phyloP scores from a whole-genome alignment of 2,888 invertebrate genomes.

The Ennomos quercinarius region DNA sequence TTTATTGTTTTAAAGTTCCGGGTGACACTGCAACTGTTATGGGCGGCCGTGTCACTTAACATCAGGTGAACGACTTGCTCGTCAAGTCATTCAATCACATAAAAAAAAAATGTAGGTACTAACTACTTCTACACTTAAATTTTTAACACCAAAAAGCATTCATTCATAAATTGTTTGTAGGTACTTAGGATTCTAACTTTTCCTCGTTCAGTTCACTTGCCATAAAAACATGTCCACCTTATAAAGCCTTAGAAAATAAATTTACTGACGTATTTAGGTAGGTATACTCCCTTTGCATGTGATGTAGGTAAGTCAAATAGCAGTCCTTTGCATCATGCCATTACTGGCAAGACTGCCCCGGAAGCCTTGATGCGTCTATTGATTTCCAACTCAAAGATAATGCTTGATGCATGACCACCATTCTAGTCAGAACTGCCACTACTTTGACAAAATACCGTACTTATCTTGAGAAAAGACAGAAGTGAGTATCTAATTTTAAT shows the following conservation, averaged over 20 bases:
- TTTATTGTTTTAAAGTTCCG: too few species aligned
- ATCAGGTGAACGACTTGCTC: too few species aligned
- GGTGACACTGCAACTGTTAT: too few species aligned
- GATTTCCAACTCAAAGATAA: conserved; percentile 52
- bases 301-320: conserved; percentile 27
- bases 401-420: conserved; percentile 44
- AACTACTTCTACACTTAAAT: too few species aligned
- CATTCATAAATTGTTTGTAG: too few species aligned
- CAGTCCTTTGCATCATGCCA: conserved; percentile 37
- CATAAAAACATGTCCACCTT: neutral
- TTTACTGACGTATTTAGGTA: neutral
- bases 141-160: too few species aligned
- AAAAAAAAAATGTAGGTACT: too few species aligned
- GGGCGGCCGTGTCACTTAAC: too few species aligned
- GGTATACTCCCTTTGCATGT: conserved; percentile 3
- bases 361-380: conserved; percentile 51
- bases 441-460: conserved; percentile 44
- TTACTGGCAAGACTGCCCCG: conserved; percentile 42
- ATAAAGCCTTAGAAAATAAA: neutral
- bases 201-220: too few species aligned
- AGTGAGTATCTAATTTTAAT: conserved; percentile 41
- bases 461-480: conserved; percentile 23
- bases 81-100: too few species aligned
- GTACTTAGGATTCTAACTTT: too few species aligned
- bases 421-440: conserved; percentile 40